Conservation (phyloP, 2,797 vertebrate genomes). For the Fratercula arctica region DNA sequence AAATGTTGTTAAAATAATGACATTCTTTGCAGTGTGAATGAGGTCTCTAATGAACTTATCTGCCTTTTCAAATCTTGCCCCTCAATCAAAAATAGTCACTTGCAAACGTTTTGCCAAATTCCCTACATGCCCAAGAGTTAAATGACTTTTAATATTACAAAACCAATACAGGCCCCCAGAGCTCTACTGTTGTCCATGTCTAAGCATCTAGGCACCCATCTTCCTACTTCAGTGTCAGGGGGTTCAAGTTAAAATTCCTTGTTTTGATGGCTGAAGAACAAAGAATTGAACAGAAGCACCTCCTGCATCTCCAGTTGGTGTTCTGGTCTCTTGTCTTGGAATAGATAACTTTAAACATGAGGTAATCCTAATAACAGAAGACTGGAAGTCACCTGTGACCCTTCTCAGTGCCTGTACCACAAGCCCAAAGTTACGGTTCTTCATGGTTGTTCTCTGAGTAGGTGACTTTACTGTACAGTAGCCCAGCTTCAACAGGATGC, state of each 20-base stretch:
- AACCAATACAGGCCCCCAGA: background rate
- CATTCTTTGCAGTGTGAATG: background rate
- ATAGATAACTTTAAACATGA: background rate
- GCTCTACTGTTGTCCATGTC: background rate
- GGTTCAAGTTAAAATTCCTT: background rate
- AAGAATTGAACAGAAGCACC: background rate
- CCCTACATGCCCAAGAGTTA: background rate
- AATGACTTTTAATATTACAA: background rate
- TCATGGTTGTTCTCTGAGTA: background rate
- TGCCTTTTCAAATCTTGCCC: background rate
- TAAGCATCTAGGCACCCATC: background rate
- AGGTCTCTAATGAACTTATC: background rate
- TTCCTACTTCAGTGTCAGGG: background rate
- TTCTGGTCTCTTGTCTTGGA: background rate
- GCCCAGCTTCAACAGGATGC: background rate
- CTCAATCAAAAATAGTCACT: background rate
- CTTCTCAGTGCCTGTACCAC: background rate
- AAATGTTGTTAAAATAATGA: background rate
- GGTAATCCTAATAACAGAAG: background rate
- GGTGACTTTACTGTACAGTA: background rate
- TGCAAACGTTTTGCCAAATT: background rate
- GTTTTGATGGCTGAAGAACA: background rate
- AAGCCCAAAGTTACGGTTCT: background rate
- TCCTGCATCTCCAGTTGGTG: background rate
- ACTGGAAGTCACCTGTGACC: background rate